Evolutionary conservation across 2,113 vertebrate genomes (phyloP).

Genomic region (Corythaeola cristata): DNA sequence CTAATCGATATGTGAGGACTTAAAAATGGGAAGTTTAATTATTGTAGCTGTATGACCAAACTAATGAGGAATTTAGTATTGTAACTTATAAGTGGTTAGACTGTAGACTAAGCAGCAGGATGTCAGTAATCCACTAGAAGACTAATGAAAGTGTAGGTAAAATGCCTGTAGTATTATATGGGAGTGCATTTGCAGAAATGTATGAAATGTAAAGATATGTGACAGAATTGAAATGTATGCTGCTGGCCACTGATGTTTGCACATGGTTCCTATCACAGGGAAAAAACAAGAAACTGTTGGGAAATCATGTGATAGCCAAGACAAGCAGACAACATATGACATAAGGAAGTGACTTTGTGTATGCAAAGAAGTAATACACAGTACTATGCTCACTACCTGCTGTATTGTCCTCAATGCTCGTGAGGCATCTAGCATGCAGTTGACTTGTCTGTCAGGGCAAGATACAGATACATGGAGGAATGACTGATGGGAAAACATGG

Average conservation of each 20-base stretch:
- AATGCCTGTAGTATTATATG: not conserved
- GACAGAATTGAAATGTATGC: not conserved
- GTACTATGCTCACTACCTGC: not conserved
- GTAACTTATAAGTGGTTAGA: not conserved
- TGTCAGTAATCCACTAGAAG: not conserved
- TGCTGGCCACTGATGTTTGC: not conserved
- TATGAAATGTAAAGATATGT: not conserved
- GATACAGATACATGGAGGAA: not conserved
- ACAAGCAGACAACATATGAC: not conserved
- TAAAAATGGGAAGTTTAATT: not conserved
- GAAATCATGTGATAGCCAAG: not conserved
- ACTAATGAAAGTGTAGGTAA: not conserved
- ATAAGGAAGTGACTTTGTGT: not conserved
- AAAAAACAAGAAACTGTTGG: not conserved
- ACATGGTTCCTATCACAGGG: not conserved
- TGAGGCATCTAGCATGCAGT: not conserved
- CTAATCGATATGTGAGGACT: not conserved
- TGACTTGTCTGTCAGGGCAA: not conserved
- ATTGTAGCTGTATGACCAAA: not conserved
- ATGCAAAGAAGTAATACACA: not conserved
- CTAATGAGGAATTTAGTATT: not conserved
- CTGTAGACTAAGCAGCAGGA: not conserved
- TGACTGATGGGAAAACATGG: not conserved
- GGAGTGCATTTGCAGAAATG: not conserved
- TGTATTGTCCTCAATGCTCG: accelerated